Evolutionary conservation across 2,797 vertebrate species (phyloP).

Genomic region (Tiaroga cobitis): DNA sequence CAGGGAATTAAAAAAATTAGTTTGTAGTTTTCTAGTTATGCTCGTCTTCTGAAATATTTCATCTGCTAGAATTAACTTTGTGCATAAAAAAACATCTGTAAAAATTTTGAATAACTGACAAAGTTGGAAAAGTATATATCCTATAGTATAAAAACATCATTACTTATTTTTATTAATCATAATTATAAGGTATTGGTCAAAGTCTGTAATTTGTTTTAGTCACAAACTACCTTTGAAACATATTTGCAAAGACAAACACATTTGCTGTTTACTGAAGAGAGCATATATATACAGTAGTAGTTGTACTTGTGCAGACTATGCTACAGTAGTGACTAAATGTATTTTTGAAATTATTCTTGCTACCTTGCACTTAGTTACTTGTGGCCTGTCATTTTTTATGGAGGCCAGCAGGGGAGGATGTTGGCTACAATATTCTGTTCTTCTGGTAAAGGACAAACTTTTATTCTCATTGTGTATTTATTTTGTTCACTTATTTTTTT

Average conservation of each 20-base stretch:
- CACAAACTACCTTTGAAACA: not conserved
- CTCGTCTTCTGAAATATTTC: not conserved
- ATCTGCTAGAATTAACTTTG: not conserved
- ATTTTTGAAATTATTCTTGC: not conserved
- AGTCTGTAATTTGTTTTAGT: not conserved
- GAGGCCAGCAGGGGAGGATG: slow-evolving; percentile 51
- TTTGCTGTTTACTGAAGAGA: not conserved
- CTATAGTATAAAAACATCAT: not conserved
- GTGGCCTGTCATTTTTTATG: slow-evolving; percentile 12
- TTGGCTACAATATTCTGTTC: not conserved
- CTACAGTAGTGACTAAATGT: not conserved
- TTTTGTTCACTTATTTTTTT: not conserved
- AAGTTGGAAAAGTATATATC: not conserved
- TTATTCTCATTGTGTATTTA: not conserved
- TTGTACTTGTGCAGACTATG: not conserved
- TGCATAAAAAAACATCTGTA: not conserved
- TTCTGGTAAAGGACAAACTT: not conserved
- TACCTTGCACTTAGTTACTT: not conserved
- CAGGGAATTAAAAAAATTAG: not conserved
- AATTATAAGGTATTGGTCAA: not conserved
- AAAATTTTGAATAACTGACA: not conserved
- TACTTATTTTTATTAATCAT: not conserved
- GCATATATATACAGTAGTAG: not conserved
- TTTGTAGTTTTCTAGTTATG: not conserved
- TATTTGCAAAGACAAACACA: not conserved